A percentile compares a stretch with the other conserved stretches of the same genome.
phyloP scores from a whole-genome alignment of 2,888 invertebrate species.

The Nomada fabriciana region DNA sequence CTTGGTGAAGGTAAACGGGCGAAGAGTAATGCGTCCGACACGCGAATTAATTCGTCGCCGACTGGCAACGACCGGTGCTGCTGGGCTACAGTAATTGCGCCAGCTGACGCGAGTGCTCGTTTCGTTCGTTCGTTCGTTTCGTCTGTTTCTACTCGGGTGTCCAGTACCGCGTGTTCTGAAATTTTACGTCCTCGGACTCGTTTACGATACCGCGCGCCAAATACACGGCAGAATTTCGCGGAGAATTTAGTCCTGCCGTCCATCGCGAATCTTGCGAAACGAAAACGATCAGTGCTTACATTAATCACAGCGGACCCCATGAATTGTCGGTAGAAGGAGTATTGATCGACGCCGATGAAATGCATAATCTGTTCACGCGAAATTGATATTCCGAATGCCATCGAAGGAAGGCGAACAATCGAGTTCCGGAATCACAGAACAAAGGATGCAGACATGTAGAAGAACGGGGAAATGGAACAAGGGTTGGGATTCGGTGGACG shows the following conservation, averaged over 20 bases:
- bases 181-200: slow-evolving; percentile 23
- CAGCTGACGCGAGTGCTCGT: slow-evolving; percentile 38
- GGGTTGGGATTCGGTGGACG: slow-evolving; percentile 15
- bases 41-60: slow-evolving; percentile 63
- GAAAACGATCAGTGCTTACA: no score
- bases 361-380: neutral
- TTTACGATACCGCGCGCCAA: no score
- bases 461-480: neutral
- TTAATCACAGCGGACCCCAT: no score
- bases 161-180: slow-evolving; percentile 38
- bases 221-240: no score
- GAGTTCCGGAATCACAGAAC: slow-evolving; percentile 18
- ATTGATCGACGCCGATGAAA: no score
- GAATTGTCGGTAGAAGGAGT: no score
- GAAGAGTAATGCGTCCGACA: slow-evolving; percentile 57
- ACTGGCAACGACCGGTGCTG: neutral
- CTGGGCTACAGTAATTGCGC: slow-evolving; percentile 47
- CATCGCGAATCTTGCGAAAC: no score
- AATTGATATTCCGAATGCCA: neutral
- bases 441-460: slow-evolving; percentile 11
- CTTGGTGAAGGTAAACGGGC: slow-evolving; percentile 46
- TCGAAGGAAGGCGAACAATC: neutral
- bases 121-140: neutral
- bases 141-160: neutral
- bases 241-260: no score